Evolutionary conservation across 1,140 invertebrate species (phyloP).

Genomic region (Thrips palmi): DNA sequence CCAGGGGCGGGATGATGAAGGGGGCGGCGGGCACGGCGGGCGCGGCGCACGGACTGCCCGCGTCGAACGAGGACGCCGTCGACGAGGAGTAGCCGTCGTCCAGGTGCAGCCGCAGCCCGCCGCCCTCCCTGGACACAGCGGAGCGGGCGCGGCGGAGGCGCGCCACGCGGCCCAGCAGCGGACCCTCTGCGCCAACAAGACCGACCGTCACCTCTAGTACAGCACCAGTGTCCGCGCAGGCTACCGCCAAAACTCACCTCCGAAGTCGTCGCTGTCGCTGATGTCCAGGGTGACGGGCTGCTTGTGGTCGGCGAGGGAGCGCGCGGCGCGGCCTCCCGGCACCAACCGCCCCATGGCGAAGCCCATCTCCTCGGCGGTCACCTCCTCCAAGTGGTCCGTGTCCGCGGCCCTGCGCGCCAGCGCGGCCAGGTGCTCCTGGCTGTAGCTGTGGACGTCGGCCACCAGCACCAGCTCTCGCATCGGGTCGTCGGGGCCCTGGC

Average conservation of each 20-base stretch:
- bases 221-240: not conserved
- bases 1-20: not conserved
- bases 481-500: too few species aligned
- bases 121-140: slow-evolving; percentile 19
- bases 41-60: slow-evolving; percentile 18
- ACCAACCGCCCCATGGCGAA: too few species aligned
- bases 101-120: slow-evolving; percentile 16
- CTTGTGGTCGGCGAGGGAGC: too few species aligned
- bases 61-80: slow-evolving; percentile 18
- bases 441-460: too few species aligned
- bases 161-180: slow-evolving; percentile 35
- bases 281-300: slow-evolving; percentile 27
- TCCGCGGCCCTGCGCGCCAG: too few species aligned
- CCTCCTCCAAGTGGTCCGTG: too few species aligned
- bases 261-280: slow-evolving; percentile 42
- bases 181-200: slow-evolving; percentile 20
- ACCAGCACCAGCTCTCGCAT: too few species aligned
- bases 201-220: not conserved
- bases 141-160: slow-evolving; percentile 37
- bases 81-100: slow-evolving; percentile 17
- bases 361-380: too few species aligned
- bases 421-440: too few species aligned
- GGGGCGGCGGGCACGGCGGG: not conserved
- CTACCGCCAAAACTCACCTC: slow-evolving; percentile 20
- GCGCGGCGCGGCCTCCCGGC: too few species aligned